Base-by-base conservation (phyloP, 2,797 vertebrate genomes). In the Falco novaeseelandiae region DNA sequence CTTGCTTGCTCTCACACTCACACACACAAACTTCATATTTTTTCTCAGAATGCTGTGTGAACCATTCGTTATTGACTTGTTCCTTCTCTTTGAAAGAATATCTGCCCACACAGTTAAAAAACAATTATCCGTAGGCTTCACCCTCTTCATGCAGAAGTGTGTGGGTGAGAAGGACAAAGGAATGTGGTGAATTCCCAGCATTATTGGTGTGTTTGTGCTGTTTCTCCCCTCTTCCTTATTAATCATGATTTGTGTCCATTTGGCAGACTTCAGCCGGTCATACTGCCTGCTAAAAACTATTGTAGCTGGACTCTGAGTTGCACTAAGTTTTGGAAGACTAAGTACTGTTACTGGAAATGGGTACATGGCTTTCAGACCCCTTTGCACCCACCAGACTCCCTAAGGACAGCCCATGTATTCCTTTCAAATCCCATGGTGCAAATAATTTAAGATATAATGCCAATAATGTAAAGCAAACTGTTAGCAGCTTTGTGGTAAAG, bases 401-500 rank as follows among this genome's bases (percentile, higher is more conserved):
- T 10, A 48, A 70, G 81, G 83, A 89, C 52, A 72, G 42, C 34
- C 38, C 4, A 0, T 36, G 23, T 79, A 66, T 51, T 83, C 34
- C 66, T 70, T 93, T 87, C 59, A 88, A 88, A 73, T 29, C 18
- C 13, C 21, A 3, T 30, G 27, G 30, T 83, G 54, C 49, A 80
- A 89, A 55, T 87, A 89, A 87, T 32, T 36, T 82, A 77, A 44
- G 42, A 44, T 44, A 44, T 44, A 44, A 44, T 44, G 42, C 42
- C 18, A 44, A 44, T 44, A 44, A 44, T 16, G 17, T 44, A 44
- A 91, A 94, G 59, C 84, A 94, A 90, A 88, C 92, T 59, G 49
- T 88, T 89, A 87, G 38, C 62, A 90, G 74, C 86, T 61, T 87
- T 95, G 76, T 82, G 69, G 81, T 82, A 44, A 83, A 85, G 38